Base-by-base conservation (phyloP, 1,140 invertebrate species). In the Solen grandis region DNA sequence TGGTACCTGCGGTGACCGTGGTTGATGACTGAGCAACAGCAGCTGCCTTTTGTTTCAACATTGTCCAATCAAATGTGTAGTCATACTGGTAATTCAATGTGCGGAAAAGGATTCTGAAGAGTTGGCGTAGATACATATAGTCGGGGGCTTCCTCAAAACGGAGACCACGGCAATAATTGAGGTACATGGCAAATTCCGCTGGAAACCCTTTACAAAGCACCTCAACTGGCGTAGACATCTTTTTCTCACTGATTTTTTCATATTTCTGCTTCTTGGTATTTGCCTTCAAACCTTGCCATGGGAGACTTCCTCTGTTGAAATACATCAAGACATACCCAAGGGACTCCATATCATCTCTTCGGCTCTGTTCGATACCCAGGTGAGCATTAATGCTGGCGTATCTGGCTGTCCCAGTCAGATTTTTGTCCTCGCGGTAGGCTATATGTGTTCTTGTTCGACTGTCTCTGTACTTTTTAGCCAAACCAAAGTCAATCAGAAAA, bases 41-140 rank as follows among this genome's bases (percentile, higher is more conserved):
- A 72, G 91, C 91, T 72, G 93, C 92, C 84, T 97, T 98, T 92
- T 99, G 98, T 92, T 99, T 98, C 90, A 99, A 93, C 96, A 99
- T 97, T 87, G 98, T 99, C 99, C 99, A 99, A 93, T 99, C 99
- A 94, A 99, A 99, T 85, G 97, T 98, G 94, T 99, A 99, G 93
- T 99, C 99, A 93, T 99, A 99, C 93, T 99, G 97, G 93, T 99
- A 98, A 93, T 99, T 99, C 88, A 99, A 95, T 82, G 98, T 99
- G 91, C 98, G 96, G 94, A 99, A 99, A 88, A 99, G 95, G 91
- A 99, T 99, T 89, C 98, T 96, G 94, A 99, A 99, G 72, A 99
- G 93, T 93, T 99, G 97, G 89, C 98, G 95, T 70, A 99, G 95
- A 94, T 99, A 99, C 97, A 99, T 99, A 92, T 99, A 99, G 92